phyloP scores from a whole-genome alignment of 2,888 invertebrate species.

The Limnephilus lunatus region DNA sequence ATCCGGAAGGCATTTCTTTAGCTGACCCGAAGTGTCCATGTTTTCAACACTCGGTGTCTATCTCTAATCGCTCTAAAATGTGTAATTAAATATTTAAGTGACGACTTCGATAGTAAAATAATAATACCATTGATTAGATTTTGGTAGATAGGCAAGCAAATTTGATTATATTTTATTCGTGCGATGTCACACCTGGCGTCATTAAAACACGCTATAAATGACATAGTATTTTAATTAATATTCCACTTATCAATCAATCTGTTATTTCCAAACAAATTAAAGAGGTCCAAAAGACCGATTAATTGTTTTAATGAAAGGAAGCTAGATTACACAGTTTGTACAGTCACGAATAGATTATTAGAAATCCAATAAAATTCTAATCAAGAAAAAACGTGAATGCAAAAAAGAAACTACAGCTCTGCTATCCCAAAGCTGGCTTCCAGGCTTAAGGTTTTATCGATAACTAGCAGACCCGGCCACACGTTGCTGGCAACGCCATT shows the following conservation, averaged over 20 bases:
- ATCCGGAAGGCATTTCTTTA: too few relatives aligned
- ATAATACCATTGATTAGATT: neutral
- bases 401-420: too few relatives aligned
- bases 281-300: neutral
- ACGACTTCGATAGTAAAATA: neutral
- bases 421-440: too few relatives aligned
- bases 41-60: too few relatives aligned
- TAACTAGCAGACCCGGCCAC: too few relatives aligned
- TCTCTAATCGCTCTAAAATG: too few relatives aligned
- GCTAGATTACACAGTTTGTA: neutral
- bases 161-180: neutral
- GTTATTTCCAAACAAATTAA: neutral
- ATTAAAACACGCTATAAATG: neutral
- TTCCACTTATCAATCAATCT: neutral
- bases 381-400: too few relatives aligned
- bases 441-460: too few relatives aligned
- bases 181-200: neutral
- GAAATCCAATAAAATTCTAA: neutral
- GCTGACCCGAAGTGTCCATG: too few relatives aligned
- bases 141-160: neutral
- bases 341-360: neutral
- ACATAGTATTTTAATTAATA: neutral
- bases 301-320: neutral
- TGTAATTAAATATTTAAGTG: neutral
- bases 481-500: too few relatives aligned